phyloP scores from a whole-genome alignment of 2,888 invertebrate genomes.

The Crematogaster levior region DNA sequence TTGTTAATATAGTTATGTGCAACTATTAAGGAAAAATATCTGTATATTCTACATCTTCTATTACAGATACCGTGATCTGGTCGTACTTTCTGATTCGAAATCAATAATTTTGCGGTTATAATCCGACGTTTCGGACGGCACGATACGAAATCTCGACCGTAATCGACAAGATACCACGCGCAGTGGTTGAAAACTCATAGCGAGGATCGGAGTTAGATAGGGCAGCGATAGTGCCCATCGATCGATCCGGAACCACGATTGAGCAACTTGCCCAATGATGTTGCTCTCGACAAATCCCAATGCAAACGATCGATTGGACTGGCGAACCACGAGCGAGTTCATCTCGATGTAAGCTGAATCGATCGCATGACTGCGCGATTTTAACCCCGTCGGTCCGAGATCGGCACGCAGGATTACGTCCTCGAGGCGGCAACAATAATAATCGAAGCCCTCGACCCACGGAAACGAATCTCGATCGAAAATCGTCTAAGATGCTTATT shows the following conservation, averaged over 20 bases:
- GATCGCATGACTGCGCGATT: slow-evolving; percentile 70
- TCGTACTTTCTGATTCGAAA: slow-evolving; percentile 28
- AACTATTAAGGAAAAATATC: slow-evolving; percentile 5
- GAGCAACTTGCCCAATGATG: slow-evolving; percentile 48
- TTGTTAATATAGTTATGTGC: background rate
- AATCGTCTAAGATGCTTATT: slow-evolving; percentile 39
- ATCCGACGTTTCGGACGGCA: slow-evolving; percentile 34
- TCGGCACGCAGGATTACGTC: slow-evolving; percentile 52
- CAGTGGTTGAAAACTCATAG: slow-evolving; percentile 62
- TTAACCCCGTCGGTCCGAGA: slow-evolving; percentile 42
- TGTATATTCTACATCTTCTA: background rate
- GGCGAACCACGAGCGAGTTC: slow-evolving; percentile 66
- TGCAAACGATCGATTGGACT: slow-evolving; percentile 64
- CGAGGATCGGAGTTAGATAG: slow-evolving; percentile 56
- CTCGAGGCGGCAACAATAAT: slow-evolving; percentile 54
- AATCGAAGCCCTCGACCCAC: slow-evolving; percentile 36
- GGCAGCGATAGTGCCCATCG: slow-evolving; percentile 58
- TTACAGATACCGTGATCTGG: background rate
- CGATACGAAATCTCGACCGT: slow-evolving; percentile 53
- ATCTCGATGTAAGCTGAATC: slow-evolving; percentile 63
- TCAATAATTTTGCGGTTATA: slow-evolving; percentile 49
- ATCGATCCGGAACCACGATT: slow-evolving; percentile 69
- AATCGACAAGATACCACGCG: slow-evolving; percentile 63
- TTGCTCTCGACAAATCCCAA: slow-evolving; percentile 52
- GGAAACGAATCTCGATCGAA: slow-evolving; percentile 53